A percentile compares a stretch with the other conserved stretches of the same genome.
These are phyloP conservation scores for Phataginus tetradactyla DNA, from an alignment of 2,797 vertebrate genomes.

Conservation along the genomic window DNA sequence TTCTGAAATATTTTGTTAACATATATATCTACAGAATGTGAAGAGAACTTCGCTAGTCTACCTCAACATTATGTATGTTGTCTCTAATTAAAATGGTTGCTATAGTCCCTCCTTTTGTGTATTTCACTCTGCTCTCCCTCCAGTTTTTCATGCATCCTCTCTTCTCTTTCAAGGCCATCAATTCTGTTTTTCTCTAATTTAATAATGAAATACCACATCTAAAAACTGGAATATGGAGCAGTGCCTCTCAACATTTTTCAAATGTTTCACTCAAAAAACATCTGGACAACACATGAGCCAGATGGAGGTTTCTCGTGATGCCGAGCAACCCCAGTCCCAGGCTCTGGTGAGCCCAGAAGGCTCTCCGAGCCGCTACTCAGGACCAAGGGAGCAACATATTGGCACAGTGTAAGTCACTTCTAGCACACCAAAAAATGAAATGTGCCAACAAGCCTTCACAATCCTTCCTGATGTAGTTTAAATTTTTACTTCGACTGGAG, in stretches of 20 bases:
- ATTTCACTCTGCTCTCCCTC: background rate
- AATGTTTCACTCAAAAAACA: background rate
- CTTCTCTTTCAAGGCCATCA: background rate
- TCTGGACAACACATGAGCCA: background rate
- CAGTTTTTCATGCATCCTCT: background rate
- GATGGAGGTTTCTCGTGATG: background rate
- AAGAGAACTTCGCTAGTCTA: background rate
- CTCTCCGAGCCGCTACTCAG: accelerated
- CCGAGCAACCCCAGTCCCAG: background rate
- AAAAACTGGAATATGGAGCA: background rate
- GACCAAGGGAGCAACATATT: background rate
- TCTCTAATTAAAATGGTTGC: background rate
- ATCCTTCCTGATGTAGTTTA: background rate
- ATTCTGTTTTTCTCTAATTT: background rate
- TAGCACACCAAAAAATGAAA: background rate
- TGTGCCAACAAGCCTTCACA: background rate
- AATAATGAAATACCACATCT: background rate
- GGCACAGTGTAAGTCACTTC: background rate
- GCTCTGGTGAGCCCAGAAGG: background rate
- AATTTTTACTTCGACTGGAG: background rate
- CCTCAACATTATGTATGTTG: background rate
- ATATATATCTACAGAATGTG: background rate
- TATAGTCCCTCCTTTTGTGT: background rate
- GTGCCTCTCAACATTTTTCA: background rate
- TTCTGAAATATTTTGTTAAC: background rate